These are phyloP conservation scores for Germaria angustata DNA, from an alignment of 2,888 invertebrate species.

Conservation along the genomic window DNA sequence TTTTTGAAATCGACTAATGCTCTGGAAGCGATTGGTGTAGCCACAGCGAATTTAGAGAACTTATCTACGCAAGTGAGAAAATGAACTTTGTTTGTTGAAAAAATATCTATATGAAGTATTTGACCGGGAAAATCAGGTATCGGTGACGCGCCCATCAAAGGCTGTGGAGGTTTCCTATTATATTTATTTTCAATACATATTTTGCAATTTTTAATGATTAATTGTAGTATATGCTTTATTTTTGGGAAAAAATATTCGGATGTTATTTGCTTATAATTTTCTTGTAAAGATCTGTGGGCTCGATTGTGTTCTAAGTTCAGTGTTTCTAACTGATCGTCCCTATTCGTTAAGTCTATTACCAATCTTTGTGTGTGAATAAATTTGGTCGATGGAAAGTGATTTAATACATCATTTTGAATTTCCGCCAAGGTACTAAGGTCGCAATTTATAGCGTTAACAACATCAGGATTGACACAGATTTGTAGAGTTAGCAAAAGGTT, in stretches of 20 bases:
- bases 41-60: slow-evolving; percentile 1
- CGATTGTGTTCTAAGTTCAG: neutral
- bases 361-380: slow-evolving; percentile 2
- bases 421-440: neutral
- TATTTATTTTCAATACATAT: slow-evolving; percentile 49
- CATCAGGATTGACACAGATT: neutral
- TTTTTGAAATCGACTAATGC: neutral
- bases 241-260: slow-evolving; percentile 51
- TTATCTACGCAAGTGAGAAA: slow-evolving; percentile 43
- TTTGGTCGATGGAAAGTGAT: slow-evolving; percentile 1
- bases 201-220: slow-evolving; percentile 43
- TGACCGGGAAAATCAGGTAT: slow-evolving; percentile 30
- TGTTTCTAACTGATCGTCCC: too few relatives aligned
- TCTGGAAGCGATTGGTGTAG: too few relatives aligned
- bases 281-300: slow-evolving; percentile 22
- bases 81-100: slow-evolving; percentile 39
- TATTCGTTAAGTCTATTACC: neutral
- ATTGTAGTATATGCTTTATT: slow-evolving; percentile 35
- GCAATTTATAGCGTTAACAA: neutral
- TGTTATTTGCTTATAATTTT: too few relatives aligned
- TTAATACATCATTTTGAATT: slow-evolving; percentile 4
- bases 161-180: slow-evolving; percentile 37
- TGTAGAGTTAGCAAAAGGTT: slow-evolving; percentile 1
- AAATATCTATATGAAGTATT: slow-evolving; percentile 39
- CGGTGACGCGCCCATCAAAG: slow-evolving; percentile 25